Conservation (phyloP, 2,113 vertebrate genomes). For the Ceyx margarethae region DNA sequence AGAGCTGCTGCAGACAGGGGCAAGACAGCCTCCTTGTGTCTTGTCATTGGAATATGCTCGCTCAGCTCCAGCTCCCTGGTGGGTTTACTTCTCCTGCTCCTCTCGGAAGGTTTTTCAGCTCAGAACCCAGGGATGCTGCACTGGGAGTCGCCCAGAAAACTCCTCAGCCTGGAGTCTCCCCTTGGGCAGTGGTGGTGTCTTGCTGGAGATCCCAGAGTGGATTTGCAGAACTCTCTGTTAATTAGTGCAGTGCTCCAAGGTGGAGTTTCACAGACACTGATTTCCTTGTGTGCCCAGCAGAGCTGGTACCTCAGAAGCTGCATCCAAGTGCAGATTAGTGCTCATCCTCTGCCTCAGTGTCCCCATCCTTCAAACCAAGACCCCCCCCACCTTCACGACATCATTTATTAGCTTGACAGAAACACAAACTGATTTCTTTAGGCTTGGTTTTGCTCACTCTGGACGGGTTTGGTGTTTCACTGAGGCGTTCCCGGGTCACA, state of each 20-base stretch:
- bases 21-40: constrained; percentile 60
- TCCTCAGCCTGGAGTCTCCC: neutral
- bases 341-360: neutral
- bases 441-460: neutral
- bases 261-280: neutral
- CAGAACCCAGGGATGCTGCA: neutral
- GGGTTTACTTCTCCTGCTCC: neutral
- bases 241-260: accelerated
- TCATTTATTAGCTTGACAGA: neutral
- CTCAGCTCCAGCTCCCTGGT: neutral
- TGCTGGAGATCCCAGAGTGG: neutral
- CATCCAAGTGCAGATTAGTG: neutral
- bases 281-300: neutral
- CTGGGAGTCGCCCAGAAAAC: accelerated
- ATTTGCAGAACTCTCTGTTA: neutral
- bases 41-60: constrained; percentile 12
- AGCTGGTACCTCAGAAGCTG: neutral
- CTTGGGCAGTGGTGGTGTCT: neutral
- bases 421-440: neutral
- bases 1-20: neutral
- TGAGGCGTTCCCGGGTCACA: neutral
- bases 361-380: neutral
- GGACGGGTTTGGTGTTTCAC: neutral
- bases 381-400: neutral
- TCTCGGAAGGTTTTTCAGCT: neutral